A percentile compares a stretch with the other conserved stretches of the same genome.
Evolutionary conservation across 2,888 invertebrate species (phyloP).

Genomic region (Abrostola triplasia): DNA sequence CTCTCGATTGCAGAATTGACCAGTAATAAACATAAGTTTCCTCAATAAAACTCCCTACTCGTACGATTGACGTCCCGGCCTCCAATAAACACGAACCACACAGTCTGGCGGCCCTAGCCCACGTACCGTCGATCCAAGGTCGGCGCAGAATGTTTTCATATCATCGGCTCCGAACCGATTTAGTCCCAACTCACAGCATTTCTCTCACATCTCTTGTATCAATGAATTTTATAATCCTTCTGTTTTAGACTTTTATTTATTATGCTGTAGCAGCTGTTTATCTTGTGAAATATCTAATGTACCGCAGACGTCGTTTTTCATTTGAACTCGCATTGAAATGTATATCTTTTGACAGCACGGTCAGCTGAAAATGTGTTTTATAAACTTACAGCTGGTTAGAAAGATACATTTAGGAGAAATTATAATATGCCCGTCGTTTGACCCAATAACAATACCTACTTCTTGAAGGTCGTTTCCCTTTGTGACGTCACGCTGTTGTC

Average conservation of each 20-base stretch:
- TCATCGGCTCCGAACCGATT: slow-evolving; percentile 13
- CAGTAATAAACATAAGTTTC: slow-evolving; percentile 24
- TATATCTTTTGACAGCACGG: slow-evolving; percentile 5
- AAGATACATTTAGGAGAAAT: not conserved
- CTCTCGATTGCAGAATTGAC: not conserved
- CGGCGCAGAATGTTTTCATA: slow-evolving; percentile 10
- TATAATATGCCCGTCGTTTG: too few relatives aligned
- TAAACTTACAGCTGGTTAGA: not conserved
- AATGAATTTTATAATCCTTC: slow-evolving; percentile 43
- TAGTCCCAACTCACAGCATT: slow-evolving; percentile 20
- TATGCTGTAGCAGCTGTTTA: slow-evolving; percentile 37
- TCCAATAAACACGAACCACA: slow-evolving; percentile 18
- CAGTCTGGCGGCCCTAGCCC: slow-evolving; percentile 33
- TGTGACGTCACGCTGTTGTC: not conserved
- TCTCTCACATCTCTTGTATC: slow-evolving; percentile 27
- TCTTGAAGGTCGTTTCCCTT: too few relatives aligned
- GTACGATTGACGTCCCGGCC: slow-evolving; percentile 34
- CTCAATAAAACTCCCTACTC: slow-evolving; percentile 25
- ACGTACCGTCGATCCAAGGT: slow-evolving; percentile 38
- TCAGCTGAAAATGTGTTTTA: not conserved
- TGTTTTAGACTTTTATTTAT: slow-evolving; percentile 19
- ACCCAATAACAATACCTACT: too few relatives aligned
- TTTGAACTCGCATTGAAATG: slow-evolving; percentile 20
- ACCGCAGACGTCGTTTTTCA: slow-evolving; percentile 18
- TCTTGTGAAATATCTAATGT: slow-evolving; percentile 12